A percentile compares a stretch with the other conserved stretches of the same genome.
Conservation (phyloP, 1,140 invertebrate species). For the Sitodiplosis mosellana region DNA sequence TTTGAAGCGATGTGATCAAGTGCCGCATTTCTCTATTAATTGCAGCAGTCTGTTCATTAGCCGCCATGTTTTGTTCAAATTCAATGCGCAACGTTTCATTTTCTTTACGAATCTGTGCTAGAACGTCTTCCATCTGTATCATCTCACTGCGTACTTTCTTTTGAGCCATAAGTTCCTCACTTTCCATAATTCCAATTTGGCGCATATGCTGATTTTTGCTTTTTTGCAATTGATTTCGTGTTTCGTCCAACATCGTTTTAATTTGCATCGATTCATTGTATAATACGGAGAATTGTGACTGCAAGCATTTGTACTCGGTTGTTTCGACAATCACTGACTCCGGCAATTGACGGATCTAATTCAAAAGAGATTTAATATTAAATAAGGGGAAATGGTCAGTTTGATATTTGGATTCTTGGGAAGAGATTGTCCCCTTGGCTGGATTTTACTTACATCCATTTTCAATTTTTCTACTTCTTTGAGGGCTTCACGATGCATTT, state of each 20-base stretch:
- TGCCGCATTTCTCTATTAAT: conserved; percentile 97
- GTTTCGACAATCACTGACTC: conserved; percentile 94
- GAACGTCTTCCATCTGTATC: conserved; percentile 90
- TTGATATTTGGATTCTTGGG: neutral
- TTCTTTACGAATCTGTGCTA: conserved; percentile 85
- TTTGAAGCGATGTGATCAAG: conserved; percentile 89
- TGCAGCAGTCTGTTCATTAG: conserved; percentile 94
- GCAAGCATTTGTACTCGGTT: conserved; percentile 96
- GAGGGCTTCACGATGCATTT: conserved; percentile 76
- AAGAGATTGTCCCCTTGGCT: conserved; percentile 1
- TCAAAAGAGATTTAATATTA: conserved; percentile 8
- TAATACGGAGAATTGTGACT: conserved; percentile 94
- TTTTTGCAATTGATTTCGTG: conserved; percentile 64
- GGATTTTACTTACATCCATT: conserved; percentile 74
- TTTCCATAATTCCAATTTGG: conserved; percentile 98
- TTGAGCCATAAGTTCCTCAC: conserved; percentile 84
- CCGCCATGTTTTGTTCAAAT: conserved; percentile 94
- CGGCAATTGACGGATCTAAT: conserved; percentile 79
- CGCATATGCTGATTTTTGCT: conserved; percentile 86
- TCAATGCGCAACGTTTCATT: conserved; percentile 95
- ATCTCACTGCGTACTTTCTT: conserved; percentile 87
- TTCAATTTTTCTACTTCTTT: conserved; percentile 92
- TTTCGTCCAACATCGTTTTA: conserved; percentile 87
- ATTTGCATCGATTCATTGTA: conserved; percentile 97
- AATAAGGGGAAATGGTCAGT: neutral